A percentile compares a stretch with the other conserved stretches of the same genome.
These are phyloP conservation scores for Trissolcus basalis DNA, from an alignment of 1,140 invertebrate genomes.

Conservation along the genomic window DNA sequence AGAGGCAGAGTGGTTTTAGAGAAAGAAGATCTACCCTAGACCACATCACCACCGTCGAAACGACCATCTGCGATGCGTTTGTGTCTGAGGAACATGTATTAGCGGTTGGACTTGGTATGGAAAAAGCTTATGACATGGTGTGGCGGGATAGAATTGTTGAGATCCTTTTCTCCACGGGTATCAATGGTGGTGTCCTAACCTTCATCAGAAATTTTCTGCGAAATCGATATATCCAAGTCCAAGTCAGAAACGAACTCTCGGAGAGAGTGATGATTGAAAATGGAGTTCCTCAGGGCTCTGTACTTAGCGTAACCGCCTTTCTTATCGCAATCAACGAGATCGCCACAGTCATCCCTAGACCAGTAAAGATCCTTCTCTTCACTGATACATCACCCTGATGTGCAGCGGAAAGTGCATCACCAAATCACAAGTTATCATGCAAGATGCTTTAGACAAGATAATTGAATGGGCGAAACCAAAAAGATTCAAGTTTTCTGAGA, in stretches of 20 bases:
- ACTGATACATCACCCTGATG: not conserved
- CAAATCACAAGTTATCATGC: not conserved
- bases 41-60: not conserved
- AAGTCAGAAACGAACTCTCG: not conserved
- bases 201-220: constrained; percentile 8
- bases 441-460: constrained; percentile 1
- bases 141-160: constrained; percentile 12
- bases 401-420: constrained; percentile 1
- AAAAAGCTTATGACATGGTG: not conserved
- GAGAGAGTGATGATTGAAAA: constrained; percentile 6
- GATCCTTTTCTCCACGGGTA: not conserved
- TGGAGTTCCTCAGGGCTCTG: no score
- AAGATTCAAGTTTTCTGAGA: constrained; percentile 10
- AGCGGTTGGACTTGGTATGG: no score
- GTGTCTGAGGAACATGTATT: not conserved
- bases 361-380: constrained; percentile 10
- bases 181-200: constrained; percentile 2
- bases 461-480: not conserved
- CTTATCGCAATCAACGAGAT: constrained; percentile 11
- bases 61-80: constrained; percentile 2
- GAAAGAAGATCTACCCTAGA: constrained; percentile 5
- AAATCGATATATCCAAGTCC: constrained; percentile 8
- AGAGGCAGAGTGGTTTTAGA: no score
- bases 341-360: constrained; percentile 1
- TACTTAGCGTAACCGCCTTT: constrained; percentile 2